These are phyloP conservation scores for Irena cyanogastra DNA, from an alignment of 2,113 vertebrate genomes.

Conservation along the genomic window DNA sequence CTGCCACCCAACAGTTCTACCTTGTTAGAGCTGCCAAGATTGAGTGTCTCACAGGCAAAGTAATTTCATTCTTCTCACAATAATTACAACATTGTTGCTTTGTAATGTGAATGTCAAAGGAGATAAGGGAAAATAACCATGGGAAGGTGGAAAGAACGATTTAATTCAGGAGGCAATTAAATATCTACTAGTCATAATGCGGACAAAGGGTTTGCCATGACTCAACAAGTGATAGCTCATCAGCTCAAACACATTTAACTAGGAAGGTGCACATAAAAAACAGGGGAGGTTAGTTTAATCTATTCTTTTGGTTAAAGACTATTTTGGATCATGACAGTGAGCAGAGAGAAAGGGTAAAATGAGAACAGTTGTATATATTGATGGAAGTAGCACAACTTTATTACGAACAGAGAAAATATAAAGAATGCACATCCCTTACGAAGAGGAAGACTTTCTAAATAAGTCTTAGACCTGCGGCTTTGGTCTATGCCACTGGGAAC, in stretches of 20 bases:
- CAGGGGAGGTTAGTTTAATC: background rate
- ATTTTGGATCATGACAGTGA: background rate
- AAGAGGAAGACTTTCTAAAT: background rate
- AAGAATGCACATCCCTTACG: background rate
- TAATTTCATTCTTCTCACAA: background rate
- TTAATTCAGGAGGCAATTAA: slow-evolving; percentile 7
- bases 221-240: background rate
- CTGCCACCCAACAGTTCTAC: background rate
- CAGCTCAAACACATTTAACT: background rate
- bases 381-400: background rate
- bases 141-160: background rate
- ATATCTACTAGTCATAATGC: background rate
- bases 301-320: background rate
- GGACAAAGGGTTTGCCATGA: background rate
- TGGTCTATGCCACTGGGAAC: background rate
- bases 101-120: background rate
- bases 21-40: background rate
- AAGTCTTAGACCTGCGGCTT: background rate
- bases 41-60: background rate
- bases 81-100: background rate
- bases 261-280: background rate
- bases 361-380: background rate
- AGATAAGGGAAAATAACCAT: background rate
- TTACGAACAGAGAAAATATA: background rate
- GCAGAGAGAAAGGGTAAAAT: background rate